Evolutionary conservation across 2,888 invertebrate genomes (phyloP).

Genomic region (Leptinotarsa haldemani): DNA sequence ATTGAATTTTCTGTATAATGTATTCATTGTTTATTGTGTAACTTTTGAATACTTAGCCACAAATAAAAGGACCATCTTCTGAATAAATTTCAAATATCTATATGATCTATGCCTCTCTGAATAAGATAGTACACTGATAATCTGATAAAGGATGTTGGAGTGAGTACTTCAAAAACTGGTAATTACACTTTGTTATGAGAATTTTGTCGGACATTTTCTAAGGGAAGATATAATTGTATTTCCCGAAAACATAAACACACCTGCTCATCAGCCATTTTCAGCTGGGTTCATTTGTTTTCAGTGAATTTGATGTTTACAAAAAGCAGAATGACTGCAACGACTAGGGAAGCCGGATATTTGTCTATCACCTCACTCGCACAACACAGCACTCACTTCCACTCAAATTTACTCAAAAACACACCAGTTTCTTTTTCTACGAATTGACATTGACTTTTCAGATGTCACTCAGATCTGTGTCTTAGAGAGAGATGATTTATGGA

Average conservation of each 20-base stretch:
- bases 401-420: neutral
- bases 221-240: neutral
- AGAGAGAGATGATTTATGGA: no score
- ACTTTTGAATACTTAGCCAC: neutral
- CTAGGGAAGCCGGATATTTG: constrained; percentile 44
- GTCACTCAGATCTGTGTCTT: neutral
- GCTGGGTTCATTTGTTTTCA: constrained; percentile 64
- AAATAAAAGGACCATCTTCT: neutral
- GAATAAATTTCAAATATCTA: neutral
- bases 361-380: constrained; percentile 43
- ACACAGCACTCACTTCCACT: constrained; percentile 30
- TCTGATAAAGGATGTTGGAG: constrained; percentile 9
- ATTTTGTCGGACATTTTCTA: constrained; percentile 10
- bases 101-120: neutral
- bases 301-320: constrained; percentile 36
- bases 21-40: constrained; percentile 4
- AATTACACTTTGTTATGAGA: constrained; percentile 10
- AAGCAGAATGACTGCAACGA: constrained; percentile 28
- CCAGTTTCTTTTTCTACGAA: neutral
- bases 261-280: constrained; percentile 84
- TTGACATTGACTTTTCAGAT: constrained; percentile 4
- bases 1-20: neutral
- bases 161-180: neutral
- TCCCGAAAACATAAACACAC: constrained; percentile 66
- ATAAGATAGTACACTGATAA: neutral